Base-by-base conservation (phyloP, 2,113 vertebrate species). In the Clinocottus analis region DNA sequence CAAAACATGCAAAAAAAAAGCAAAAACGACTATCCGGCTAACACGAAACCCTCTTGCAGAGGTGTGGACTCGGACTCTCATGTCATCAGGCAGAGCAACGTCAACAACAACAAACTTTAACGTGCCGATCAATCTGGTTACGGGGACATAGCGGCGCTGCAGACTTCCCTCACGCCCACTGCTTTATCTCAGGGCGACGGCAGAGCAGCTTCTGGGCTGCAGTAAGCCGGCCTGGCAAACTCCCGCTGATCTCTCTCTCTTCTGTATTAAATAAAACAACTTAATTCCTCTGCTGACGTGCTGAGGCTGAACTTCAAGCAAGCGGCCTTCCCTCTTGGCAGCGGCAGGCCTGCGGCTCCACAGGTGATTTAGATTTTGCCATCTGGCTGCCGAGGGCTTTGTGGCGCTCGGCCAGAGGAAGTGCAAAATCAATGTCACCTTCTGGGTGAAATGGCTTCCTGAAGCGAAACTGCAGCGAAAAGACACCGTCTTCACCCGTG, bases 341-440 rank as follows among this genome's bases (percentile, higher is more conserved):
- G 33, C 39, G 2, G 3, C 33, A n/a, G 0, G 37, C 16, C 51
- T 45, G 1, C 23, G 0, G 45, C 16, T 75, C 76, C 73, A 55
- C 62, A 49, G 82, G 75, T 87, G 72, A 75, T 77, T 45, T 84
- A 69, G 83, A 75, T 69, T 84, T 76, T 43, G 29, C 69, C 83
- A 70, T 79, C 79, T 75, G 80, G 61, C 35, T 23, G 59, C 31
- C 1, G 41, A 66, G 56, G 56, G 43, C 69, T 83, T 77, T 74
- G 73, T 29, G 63, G 41, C 72, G 72, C 37, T 49, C 47, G 12
- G 65, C 49, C 65, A 43, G 35, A 58, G 39, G 51, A 61, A 61
- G 43, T 2, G 13, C 23, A 75, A 47, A 56, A 21, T 12, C 66
- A 60, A 68, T 23, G 56, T 78, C 55, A 80, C 62, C 51, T 64